These are phyloP conservation scores for Otolemur garnettii DNA, from an alignment of 2,113 vertebrate genomes.

Conservation along the genomic window DNA sequence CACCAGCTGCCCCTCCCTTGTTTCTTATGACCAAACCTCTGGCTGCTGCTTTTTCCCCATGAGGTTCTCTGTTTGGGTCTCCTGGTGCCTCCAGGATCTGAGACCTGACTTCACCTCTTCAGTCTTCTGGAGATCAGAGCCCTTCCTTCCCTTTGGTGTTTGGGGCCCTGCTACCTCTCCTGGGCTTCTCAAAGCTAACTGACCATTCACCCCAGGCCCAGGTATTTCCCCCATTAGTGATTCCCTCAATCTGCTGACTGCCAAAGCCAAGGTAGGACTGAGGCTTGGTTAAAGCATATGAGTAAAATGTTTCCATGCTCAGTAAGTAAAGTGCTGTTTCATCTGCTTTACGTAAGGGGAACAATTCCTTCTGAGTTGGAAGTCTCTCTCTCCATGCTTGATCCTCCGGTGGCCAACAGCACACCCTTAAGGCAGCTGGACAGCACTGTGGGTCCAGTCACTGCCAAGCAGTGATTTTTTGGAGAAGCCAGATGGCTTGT, in stretches of 20 bases:
- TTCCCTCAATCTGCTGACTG: background rate
- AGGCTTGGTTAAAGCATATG: background rate
- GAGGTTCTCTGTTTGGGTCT: background rate
- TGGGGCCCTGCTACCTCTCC: background rate
- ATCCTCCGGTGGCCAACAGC: background rate
- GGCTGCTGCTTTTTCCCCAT: background rate
- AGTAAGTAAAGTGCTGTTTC: background rate
- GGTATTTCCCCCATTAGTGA: background rate
- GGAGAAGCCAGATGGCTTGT: background rate
- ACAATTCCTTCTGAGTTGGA: background rate
- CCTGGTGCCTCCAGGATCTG: no score
- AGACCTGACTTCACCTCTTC: background rate
- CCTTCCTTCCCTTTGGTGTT: background rate
- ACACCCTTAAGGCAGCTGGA: background rate
- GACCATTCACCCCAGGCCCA: fast-evolving
- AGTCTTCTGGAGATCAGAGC: background rate
- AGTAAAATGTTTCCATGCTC: background rate
- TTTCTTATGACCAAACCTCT: background rate
- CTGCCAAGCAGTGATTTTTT: background rate
- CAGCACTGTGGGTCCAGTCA: background rate
- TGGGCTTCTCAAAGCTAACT: background rate
- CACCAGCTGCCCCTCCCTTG: fast-evolving
- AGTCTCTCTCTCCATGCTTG: background rate
- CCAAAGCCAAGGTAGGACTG: background rate
- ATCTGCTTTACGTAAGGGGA: background rate